Evolutionary conservation across 2,113 vertebrate genomes (phyloP).

Genomic region (Serilophus lunatus): DNA sequence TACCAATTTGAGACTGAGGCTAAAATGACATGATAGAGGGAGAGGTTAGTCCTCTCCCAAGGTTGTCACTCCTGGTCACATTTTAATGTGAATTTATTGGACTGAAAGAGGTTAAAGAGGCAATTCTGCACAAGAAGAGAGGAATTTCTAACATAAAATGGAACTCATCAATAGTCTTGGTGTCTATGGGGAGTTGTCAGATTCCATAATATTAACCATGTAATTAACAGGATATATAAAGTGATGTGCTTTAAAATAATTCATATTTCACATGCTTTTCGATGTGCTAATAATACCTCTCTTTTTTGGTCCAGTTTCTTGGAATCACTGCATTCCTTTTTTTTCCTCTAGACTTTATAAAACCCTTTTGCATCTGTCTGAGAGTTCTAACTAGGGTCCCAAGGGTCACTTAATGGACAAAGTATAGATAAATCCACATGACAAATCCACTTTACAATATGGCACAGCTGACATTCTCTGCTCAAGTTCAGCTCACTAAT

Average conservation of each 20-base stretch:
- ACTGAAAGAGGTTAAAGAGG: constrained; percentile 41
- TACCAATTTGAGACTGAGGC: constrained; percentile 32
- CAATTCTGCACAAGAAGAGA: constrained; percentile 26
- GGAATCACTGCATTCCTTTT: neutral
- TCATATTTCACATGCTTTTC: constrained; percentile 41
- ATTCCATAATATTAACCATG: constrained; percentile 32
- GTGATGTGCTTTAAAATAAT: constrained; percentile 38
- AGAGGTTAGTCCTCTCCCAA: constrained; percentile 54
- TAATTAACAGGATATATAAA: constrained; percentile 54
- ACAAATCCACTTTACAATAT: constrained; percentile 36
- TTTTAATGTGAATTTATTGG: constrained; percentile 61
- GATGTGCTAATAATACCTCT: neutral
- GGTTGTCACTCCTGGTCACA: constrained; percentile 43
- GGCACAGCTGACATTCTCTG: constrained; percentile 43
- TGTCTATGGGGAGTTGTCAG: constrained; percentile 33
- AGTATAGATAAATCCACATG: constrained; percentile 66
- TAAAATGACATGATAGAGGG: constrained; percentile 54
- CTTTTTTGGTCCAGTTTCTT: neutral
- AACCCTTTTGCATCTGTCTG: constrained; percentile 39
- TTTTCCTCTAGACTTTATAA: neutral
- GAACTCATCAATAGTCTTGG: constrained; percentile 7
- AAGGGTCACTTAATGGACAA: constrained; percentile 71
- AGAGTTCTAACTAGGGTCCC: constrained; percentile 58
- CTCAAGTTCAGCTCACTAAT: constrained; percentile 20
- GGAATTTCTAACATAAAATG: constrained; percentile 33